phyloP scores from a whole-genome alignment of 2,888 invertebrate species.

The Noctua janthina region DNA sequence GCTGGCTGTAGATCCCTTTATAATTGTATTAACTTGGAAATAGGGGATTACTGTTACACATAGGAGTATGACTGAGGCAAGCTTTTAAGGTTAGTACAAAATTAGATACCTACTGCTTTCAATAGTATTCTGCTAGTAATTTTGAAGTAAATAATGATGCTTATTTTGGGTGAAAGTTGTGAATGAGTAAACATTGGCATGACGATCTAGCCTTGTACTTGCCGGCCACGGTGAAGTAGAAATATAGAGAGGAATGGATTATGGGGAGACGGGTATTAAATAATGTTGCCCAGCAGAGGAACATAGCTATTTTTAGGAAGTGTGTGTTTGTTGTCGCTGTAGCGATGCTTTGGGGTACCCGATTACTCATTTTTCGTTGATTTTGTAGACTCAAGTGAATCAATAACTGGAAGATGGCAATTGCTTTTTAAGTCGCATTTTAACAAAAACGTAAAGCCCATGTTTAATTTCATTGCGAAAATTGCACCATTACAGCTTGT shows the following conservation, averaged over 20 bases:
- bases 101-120: not conserved
- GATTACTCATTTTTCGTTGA: too few species aligned
- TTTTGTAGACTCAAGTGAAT: too few species aligned
- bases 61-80: slow-evolving; percentile 29
- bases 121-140: not conserved
- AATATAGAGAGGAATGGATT: not conserved
- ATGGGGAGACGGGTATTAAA: not conserved
- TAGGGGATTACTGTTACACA: slow-evolving; percentile 21
- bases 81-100: not conserved
- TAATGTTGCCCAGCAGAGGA: not conserved
- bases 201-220: not conserved
- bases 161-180: not conserved
- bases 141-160: not conserved
- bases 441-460: not conserved
- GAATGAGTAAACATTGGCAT: not conserved
- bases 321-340: not conserved
- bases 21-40: slow-evolving; percentile 58
- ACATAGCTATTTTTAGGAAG: not conserved
- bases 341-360: not conserved
- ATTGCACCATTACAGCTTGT: not conserved
- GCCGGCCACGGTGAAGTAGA: not conserved
- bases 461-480: not conserved
- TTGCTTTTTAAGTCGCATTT: not conserved
- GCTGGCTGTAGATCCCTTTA: slow-evolving; percentile 34
- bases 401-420: too few species aligned